Evolutionary conservation across 2,113 vertebrate genomes (phyloP).

Genomic region (Uria aalge): DNA sequence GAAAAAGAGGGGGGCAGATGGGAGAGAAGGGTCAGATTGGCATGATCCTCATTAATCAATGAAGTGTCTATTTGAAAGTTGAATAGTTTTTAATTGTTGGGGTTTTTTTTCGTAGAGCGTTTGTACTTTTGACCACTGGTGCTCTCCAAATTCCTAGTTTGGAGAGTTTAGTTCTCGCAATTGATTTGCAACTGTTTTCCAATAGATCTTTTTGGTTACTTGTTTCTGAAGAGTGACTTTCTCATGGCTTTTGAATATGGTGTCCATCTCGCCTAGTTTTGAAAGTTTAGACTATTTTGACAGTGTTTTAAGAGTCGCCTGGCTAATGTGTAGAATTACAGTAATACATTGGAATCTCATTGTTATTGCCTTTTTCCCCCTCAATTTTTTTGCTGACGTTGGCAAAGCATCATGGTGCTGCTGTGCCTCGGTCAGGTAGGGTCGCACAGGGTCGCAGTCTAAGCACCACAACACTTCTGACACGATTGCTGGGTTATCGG

Average conservation of each 20-base stretch:
- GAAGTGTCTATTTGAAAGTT: not conserved
- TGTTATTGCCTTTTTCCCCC: not conserved
- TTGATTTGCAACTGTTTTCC: not conserved
- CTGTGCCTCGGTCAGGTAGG: not conserved
- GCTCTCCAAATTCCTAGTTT: not conserved
- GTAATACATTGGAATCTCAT: not conserved
- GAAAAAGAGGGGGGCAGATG: fast-evolving
- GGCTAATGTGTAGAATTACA: not conserved
- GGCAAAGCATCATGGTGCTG: not conserved
- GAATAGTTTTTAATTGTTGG: not conserved
- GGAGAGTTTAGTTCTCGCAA: not conserved
- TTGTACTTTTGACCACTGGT: not conserved
- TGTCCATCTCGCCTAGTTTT: not conserved
- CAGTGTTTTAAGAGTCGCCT: not conserved
- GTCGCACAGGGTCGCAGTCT: not conserved
- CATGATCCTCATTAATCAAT: not conserved
- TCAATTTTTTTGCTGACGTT: not conserved
- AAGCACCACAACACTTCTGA: not conserved
- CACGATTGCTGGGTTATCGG: not conserved
- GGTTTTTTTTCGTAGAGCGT: not conserved
- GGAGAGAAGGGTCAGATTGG: not conserved
- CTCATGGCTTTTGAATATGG: not conserved
- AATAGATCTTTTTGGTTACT: not conserved
- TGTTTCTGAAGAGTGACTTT: constrained; percentile 25
- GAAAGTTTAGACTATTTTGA: not conserved